A percentile compares a stretch with the other conserved stretches of the same genome.
Conservation (phyloP, 2,888 invertebrate species). For the Melinaea marsaeus region DNA sequence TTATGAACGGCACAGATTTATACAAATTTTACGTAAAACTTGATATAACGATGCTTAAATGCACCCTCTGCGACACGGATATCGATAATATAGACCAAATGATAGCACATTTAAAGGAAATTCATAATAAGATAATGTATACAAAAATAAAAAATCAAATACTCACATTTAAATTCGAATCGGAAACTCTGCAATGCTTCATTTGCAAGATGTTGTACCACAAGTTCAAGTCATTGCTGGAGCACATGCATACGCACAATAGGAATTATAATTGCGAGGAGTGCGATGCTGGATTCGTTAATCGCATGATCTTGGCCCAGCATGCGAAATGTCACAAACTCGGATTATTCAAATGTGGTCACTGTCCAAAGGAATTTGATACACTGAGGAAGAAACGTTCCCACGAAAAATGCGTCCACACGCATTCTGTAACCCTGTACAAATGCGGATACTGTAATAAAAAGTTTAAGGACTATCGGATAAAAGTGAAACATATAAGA, state of each 20-base stretch:
- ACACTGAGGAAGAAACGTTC: conserved; percentile 61
- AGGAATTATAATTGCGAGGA: conserved; percentile 55
- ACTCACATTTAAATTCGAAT: conserved; percentile 48
- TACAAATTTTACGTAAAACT: conserved; percentile 45
- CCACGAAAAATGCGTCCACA: conserved; percentile 64
- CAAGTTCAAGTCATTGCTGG: conserved; percentile 46
- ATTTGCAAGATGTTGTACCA: conserved; percentile 39
- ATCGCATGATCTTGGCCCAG: conserved; percentile 46
- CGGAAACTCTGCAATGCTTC: conserved; percentile 36
- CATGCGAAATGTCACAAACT: conserved; percentile 52
- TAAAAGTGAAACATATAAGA: conserved; percentile 48
- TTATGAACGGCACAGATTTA: conserved; percentile 38
- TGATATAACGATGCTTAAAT: conserved; percentile 49
- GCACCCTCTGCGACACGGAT: conserved; percentile 35
- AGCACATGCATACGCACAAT: conserved; percentile 63
- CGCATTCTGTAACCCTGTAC: conserved; percentile 42
- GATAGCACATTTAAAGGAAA: conserved; percentile 34
- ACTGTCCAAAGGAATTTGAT: conserved; percentile 69
- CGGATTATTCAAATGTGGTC: conserved; percentile 51
- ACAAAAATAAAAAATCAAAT: conserved; percentile 45
- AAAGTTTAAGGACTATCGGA: conserved; percentile 49
- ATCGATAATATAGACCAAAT: conserved; percentile 37
- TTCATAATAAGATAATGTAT: conserved; percentile 36
- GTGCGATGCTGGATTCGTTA: conserved; percentile 58
- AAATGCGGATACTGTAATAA: conserved; percentile 56